A percentile compares a stretch with the other conserved stretches of the same genome.
phyloP scores from a whole-genome alignment of 2,888 invertebrate genomes.

The Drosophila stalkeri region DNA sequence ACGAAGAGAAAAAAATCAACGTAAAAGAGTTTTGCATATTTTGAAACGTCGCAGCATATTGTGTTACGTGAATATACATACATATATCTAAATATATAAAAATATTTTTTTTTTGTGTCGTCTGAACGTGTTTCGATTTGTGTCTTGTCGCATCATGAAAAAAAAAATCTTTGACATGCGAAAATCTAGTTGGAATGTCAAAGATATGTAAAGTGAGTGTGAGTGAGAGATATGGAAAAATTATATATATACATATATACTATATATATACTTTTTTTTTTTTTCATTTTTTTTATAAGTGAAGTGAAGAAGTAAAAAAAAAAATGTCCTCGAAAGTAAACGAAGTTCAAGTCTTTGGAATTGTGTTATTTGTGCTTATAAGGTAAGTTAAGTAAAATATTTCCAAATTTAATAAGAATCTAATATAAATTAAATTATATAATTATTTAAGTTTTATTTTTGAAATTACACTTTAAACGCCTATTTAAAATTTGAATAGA shows the following conservation, averaged over 20 bases:
- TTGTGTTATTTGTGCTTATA: background rate
- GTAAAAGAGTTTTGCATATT: slow-evolving; percentile 7
- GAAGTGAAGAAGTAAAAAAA: background rate
- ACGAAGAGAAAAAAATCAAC: slow-evolving; percentile 1
- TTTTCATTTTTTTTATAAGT: background rate
- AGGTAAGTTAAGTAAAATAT: background rate
- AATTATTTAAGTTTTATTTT: too few relatives aligned
- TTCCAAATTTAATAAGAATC: background rate
- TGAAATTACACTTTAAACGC: too few relatives aligned
- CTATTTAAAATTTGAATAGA: too few relatives aligned
- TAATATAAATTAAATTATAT: too few relatives aligned
- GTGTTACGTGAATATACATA: background rate
- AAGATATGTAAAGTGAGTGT: background rate
- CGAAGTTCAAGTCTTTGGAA: background rate
- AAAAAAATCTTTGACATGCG: slow-evolving; percentile 9
- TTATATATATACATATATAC: too few relatives aligned
- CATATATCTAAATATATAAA: background rate
- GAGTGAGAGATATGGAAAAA: too few relatives aligned
- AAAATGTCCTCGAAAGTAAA: too few relatives aligned
- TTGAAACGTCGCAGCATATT: background rate
- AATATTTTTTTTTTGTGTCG: background rate
- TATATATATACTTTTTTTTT: background rate
- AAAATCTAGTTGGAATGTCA: slow-evolving; percentile 6
- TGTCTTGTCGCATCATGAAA: background rate
- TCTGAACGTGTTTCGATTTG: slow-evolving; percentile 9